Evolutionary conservation across 1,140 invertebrate genomes (phyloP).

Genomic region (Lepidurus arcticus): DNA sequence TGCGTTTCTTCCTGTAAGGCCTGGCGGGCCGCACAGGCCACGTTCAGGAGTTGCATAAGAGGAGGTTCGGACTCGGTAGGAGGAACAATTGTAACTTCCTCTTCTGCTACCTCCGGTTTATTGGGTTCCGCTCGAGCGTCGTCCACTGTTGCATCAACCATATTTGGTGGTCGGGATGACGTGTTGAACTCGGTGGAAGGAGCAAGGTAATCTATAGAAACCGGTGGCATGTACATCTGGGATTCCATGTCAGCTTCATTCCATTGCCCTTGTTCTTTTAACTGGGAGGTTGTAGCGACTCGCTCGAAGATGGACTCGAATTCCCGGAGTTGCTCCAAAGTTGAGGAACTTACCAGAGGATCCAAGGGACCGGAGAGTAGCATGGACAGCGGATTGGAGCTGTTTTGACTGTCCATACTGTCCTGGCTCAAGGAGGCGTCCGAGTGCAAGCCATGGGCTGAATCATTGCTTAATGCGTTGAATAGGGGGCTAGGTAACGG

Average conservation of each 20-base stretch:
- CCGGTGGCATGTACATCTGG: constrained; percentile 32
- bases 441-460: constrained; percentile 10
- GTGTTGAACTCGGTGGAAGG: constrained; percentile 9
- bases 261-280: constrained; percentile 56
- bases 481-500: constrained; percentile 7
- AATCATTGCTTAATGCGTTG: not conserved
- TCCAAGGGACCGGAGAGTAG: constrained; percentile 27
- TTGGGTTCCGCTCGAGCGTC: constrained; percentile 2
- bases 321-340: constrained; percentile 68
- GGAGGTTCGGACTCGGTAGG: constrained; percentile 39
- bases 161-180: constrained; percentile 36
- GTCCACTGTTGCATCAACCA: constrained; percentile 39
- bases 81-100: constrained; percentile 40
- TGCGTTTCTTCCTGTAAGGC: constrained; percentile 29
- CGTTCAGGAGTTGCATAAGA: constrained; percentile 29
- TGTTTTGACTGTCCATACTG: constrained; percentile 24
- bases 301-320: constrained; percentile 76
- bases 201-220: constrained; percentile 26
- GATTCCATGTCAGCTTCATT: constrained; percentile 39
- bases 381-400: constrained; percentile 12
- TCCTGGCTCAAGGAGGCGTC: not conserved
- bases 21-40: constrained; percentile 31
- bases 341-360: constrained; percentile 41
- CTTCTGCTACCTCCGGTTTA: constrained; percentile 9
- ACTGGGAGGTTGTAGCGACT: constrained; percentile 44